phyloP scores from a whole-genome alignment of 2,888 invertebrate genomes.

The Uropetala carovei region DNA sequence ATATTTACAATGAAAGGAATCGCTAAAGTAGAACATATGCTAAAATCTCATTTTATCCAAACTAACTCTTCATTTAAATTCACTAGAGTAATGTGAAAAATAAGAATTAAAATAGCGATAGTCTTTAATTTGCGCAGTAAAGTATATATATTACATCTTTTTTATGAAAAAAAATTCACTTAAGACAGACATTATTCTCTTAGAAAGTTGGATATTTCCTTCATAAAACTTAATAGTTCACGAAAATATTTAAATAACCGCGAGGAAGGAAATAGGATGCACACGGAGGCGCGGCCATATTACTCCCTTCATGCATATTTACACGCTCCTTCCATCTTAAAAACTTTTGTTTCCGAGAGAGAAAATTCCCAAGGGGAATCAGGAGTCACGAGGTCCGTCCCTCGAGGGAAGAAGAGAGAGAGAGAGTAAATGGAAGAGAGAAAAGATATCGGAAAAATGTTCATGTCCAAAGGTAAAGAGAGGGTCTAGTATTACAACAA shows the following conservation, averaged over 20 bases:
- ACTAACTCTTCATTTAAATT: too few species aligned
- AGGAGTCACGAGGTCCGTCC: background rate
- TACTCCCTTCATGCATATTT: conserved; percentile 59
- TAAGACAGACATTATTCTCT: too few species aligned
- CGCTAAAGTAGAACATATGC: too few species aligned
- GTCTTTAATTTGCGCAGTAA: too few species aligned
- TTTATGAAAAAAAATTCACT: too few species aligned
- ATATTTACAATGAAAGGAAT: too few species aligned
- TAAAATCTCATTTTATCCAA: too few species aligned
- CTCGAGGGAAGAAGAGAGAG: background rate
- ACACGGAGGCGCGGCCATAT: background rate
- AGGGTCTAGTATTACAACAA: background rate
- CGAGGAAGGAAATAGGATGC: background rate
- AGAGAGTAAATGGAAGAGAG: background rate
- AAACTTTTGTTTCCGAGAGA: conserved; percentile 29
- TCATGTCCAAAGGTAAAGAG: background rate
- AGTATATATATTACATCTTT: too few species aligned
- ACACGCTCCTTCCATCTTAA: conserved; percentile 35
- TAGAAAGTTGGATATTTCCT: background rate
- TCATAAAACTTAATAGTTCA: background rate
- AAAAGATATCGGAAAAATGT: background rate
- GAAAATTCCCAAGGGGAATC: conserved; percentile 38
- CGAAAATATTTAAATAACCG: conserved; percentile 4
- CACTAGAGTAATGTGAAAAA: too few species aligned
- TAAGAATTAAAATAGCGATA: too few species aligned